A percentile compares a stretch with the other conserved stretches of the same genome.
Conservation (phyloP, 64 coral and sea anemone species). For the Actinia tenebrosa region DNA sequence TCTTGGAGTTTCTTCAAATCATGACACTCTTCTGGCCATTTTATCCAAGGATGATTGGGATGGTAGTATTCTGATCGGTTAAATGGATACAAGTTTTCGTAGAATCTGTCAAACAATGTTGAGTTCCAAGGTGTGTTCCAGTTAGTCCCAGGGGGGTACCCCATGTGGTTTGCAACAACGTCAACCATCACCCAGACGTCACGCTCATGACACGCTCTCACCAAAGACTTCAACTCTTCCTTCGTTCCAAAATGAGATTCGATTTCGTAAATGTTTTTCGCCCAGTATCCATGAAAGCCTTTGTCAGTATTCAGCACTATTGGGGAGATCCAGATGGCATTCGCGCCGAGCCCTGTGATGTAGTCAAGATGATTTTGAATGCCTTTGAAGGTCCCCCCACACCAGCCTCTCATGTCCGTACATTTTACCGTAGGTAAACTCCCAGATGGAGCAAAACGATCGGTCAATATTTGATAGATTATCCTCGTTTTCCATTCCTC, state of each 20-base stretch:
- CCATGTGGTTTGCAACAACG: constrained; percentile 76
- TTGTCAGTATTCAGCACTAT: constrained; percentile 47
- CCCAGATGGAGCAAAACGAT: constrained; percentile 64
- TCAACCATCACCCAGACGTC: constrained; percentile 72
- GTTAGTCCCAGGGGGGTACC: constrained; percentile 37
- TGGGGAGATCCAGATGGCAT: constrained; percentile 75
- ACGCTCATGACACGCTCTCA: constrained; percentile 62
- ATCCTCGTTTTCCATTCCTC: constrained; percentile 35
- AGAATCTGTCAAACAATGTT: constrained; percentile 21
- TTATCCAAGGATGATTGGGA: constrained; percentile 53
- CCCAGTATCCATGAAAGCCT: constrained; percentile 80
- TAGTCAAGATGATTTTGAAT: constrained; percentile 70
- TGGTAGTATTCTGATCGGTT: constrained; percentile 57
- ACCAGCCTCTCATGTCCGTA: constrained; percentile 44
- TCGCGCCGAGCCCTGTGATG: constrained; percentile 47
- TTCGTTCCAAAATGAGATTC: constrained; percentile 62
- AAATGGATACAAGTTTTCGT: constrained; percentile 37
- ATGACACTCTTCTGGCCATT: constrained; percentile 68
- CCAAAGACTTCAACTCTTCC: constrained; percentile 51
- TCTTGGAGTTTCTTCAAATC: constrained; percentile 64
- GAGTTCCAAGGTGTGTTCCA: constrained; percentile 6
- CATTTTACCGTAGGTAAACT: constrained; percentile 40
- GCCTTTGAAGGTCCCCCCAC: constrained; percentile 68
- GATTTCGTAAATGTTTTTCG: constrained; percentile 64
- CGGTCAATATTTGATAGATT: constrained; percentile 42